Conservation (phyloP, 2,113 vertebrate species). For the Noturus placidus region DNA sequence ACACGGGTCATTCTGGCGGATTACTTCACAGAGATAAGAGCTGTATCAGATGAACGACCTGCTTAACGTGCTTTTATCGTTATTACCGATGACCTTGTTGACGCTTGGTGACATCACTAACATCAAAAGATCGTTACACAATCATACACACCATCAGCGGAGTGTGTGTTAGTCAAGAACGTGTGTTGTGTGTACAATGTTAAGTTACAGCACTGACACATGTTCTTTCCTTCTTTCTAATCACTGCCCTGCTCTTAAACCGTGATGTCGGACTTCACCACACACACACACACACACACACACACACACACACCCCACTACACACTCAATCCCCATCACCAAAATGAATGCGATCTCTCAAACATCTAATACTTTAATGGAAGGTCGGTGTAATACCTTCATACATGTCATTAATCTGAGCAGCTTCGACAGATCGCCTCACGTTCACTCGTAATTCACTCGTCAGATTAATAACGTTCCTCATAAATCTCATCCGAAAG, state of each 20-base stretch:
- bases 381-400: conserved; percentile 45
- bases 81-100: conserved; percentile 50
- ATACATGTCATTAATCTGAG: conserved; percentile 53
- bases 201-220: neutral
- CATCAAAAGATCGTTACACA: conserved; percentile 36
- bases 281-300: conserved; percentile 9
- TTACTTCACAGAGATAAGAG: conserved; percentile 52
- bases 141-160: neutral
- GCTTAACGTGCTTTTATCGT: conserved; percentile 59
- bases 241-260: conserved; percentile 30
- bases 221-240: neutral
- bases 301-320: neutral
- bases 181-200: neutral
- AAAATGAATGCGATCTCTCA: conserved; percentile 55
- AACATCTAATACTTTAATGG: conserved; percentile 59
- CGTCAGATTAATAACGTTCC: conserved; percentile 41
- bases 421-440: conserved; percentile 42
- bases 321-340: conserved; percentile 46
- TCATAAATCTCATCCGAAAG: conserved; percentile 26
- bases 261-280: conserved; percentile 32
- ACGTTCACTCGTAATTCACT: conserved; percentile 46
- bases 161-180: neutral
- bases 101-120: conserved; percentile 40
- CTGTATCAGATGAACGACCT: conserved; percentile 39
- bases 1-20: conserved; percentile 43